Percentiles rank a stretch among this genome's conserved stretches.
These are phyloP conservation scores for Drosophila koepferae DNA, from an alignment of 2,888 invertebrate genomes.

Conservation along the genomic window DNA sequence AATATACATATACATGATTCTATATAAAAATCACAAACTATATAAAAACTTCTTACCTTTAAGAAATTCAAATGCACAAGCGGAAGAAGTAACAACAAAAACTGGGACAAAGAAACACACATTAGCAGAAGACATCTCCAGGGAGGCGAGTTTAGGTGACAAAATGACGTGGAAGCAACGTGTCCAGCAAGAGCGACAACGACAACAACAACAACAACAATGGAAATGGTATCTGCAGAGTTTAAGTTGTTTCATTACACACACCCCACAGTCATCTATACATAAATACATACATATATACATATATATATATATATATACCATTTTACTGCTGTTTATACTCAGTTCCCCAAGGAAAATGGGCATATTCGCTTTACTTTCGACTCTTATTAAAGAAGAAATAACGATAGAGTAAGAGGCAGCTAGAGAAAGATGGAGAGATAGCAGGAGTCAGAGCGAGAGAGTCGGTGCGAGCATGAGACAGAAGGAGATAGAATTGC, in stretches of 20 bases:
- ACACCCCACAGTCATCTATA: neutral
- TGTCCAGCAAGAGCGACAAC: conserved; percentile 25
- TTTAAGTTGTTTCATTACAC: conserved; percentile 43
- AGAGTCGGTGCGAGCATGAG: no score
- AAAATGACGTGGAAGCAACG: conserved; percentile 52
- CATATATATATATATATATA: neutral
- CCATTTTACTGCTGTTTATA: conserved; percentile 6
- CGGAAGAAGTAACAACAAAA: conserved; percentile 9
- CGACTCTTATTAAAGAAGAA: neutral
- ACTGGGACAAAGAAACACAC: conserved; percentile 32
- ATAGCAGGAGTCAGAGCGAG: neutral
- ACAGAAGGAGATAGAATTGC: neutral
- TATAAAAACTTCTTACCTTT: neutral
- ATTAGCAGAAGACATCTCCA: conserved; percentile 25
- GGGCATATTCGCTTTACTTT: conserved; percentile 17
- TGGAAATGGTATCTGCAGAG: conserved; percentile 31
- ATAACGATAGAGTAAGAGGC: neutral
- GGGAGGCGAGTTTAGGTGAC: conserved; percentile 49
- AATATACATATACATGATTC: neutral
- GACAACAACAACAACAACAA: neutral
- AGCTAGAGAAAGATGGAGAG: accelerated
- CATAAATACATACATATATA: neutral
- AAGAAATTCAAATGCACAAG: conserved; percentile 37
- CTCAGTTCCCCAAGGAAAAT: neutral
- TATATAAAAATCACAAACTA: neutral